Evolutionary conservation across 2,113 vertebrate genomes (phyloP), one percentile per base, ranked within the genome.

Genomic region (Otocyon megalotis): DNA sequence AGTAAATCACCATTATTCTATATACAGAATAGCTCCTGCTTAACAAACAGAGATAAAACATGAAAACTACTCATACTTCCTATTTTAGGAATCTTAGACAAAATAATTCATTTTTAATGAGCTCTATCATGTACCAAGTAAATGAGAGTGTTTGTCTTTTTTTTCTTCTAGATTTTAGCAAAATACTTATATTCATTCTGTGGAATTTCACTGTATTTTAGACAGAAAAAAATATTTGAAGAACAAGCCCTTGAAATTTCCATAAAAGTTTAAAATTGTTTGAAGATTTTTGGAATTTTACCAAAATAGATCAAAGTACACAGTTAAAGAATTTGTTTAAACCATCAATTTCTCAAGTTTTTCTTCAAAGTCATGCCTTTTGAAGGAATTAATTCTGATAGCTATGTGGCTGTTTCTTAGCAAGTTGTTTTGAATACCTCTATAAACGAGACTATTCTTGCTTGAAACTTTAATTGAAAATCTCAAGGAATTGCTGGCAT

Each of bases 91-190:
- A 67, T 63, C 22, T 53, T 30, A 88, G 56, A 80, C 14, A 81
- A 80, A 77, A 60, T 16, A 72, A 48, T 79, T 92, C 20, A 94
- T 60, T 90, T 90, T 83, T 82, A 87, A 77, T 53, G 11, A 86
- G n/a, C 54, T 53, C 17, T 85, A 50, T 65, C 2, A 87, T 16
- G 82, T 43, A 6, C 12, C 81, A 86, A 48, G 7, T n/a, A 56
- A 87, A 12, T 22, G 60, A 26, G 43, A 37, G 11, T 53, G 10
- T 71, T 60, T 63, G 30, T 50, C 2, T 22, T 7, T 50, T 62
- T 76, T 76, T n/a, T 22, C 60, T 77, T 32, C 3, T 35, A 35
- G n/a, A 94, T 77, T 86, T 92, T 58, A 50, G 19, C 32, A 8
- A 90, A 86, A 90, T 24, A 15, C 1, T 5, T 93, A 28, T 37